Evolutionary conservation across 2,888 invertebrate genomes (phyloP).

Genomic region (Scaptomyza polygonia): DNA sequence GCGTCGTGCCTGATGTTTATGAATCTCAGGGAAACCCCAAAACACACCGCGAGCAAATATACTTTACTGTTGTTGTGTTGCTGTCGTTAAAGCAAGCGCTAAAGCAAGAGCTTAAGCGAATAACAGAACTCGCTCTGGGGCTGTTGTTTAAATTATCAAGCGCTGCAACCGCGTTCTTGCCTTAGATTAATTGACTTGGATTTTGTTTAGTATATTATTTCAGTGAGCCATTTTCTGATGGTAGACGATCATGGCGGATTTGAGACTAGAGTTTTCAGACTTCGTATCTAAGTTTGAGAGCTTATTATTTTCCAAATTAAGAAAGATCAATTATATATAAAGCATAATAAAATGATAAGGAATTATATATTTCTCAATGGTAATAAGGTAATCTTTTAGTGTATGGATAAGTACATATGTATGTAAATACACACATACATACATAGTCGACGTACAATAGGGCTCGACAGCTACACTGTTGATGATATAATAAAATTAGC

Average conservation of each 20-base stretch:
- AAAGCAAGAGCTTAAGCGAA: no score
- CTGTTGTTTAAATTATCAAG: conserved; percentile 49
- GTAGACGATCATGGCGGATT: no score
- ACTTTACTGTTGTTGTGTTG: conserved; percentile 32
- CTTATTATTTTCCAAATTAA: no score
- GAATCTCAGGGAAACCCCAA: conserved; percentile 65
- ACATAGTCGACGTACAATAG: conserved; percentile 68
- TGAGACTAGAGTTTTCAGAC: no score
- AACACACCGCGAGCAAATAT: conserved; percentile 55
- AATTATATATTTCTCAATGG: no score
- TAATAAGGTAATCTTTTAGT: no score
- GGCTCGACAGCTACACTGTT: conserved; percentile 39
- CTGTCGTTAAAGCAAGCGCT: conserved; percentile 36
- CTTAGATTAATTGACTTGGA: conserved; percentile 73
- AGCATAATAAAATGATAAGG: no score
- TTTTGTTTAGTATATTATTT: conserved; percentile 39
- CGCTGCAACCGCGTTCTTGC: conserved; percentile 53
- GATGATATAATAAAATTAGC: no score
- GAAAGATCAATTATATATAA: no score
- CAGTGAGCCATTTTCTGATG: conserved; percentile 54
- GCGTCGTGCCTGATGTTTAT: conserved; percentile 37
- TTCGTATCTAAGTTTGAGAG: no score
- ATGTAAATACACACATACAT: conserved; percentile 16
- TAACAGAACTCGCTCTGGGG: conserved; percentile 41
- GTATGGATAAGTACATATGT: neutral